Evolutionary conservation across 2,797 vertebrate genomes (phyloP).

Genomic region (Sebastes iracundus): DNA sequence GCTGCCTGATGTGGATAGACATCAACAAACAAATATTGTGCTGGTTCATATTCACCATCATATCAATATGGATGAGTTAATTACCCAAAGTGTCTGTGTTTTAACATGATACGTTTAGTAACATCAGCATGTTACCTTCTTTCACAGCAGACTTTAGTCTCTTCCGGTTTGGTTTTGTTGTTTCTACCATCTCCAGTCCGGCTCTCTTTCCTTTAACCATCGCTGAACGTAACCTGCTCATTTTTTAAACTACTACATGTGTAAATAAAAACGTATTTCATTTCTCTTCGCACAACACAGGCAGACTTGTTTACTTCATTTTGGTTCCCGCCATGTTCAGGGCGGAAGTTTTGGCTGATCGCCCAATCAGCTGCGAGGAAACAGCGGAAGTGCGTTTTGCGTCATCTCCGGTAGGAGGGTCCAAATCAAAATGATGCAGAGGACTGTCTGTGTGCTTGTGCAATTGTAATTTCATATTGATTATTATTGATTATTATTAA

Average conservation of each 20-base stretch:
- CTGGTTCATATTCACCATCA: background rate
- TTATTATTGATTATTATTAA: background rate
- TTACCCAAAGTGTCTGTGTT: background rate
- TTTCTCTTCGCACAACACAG: background rate
- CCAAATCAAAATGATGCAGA: background rate
- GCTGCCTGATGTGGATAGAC: background rate
- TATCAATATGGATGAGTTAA: background rate
- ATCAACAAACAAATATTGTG: background rate
- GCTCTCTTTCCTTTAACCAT: conserved; percentile 36
- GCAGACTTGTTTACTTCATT: background rate
- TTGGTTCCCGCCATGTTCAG: conserved; percentile 54
- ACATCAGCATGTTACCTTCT: conserved; percentile 55
- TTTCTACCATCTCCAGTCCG: conserved; percentile 19
- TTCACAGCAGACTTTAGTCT: conserved; percentile 48
- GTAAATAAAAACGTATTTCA: accelerated
- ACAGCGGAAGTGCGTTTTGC: accelerated
- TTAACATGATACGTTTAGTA: background rate
- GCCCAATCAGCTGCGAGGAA: conserved; percentile 61
- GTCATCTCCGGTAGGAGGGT: conserved; percentile 35
- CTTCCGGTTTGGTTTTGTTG: conserved; percentile 42
- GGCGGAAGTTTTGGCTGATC: accelerated
- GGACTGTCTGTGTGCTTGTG: background rate
- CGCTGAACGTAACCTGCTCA: conserved; percentile 55
- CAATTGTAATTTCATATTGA: background rate
- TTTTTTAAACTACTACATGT: background rate